Percentiles rank a stretch among this genome's conserved stretches.
Evolutionary conservation across 2,797 vertebrate genomes (phyloP).

Genomic region (Sardinella longiceps): DNA sequence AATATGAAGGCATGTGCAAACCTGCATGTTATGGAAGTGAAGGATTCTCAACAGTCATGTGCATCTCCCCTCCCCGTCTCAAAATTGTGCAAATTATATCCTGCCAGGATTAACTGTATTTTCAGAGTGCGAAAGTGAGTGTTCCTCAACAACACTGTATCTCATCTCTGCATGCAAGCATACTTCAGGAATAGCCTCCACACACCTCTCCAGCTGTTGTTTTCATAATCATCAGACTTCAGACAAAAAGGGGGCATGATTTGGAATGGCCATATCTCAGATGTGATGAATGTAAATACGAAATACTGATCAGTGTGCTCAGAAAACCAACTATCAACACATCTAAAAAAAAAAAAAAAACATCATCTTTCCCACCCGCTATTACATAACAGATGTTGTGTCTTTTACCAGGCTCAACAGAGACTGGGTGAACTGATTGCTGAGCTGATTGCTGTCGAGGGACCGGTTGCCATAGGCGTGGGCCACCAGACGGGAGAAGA

Average conservation of each 20-base stretch:
- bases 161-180: conserved; percentile 7
- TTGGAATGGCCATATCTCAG: not conserved
- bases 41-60: not conserved
- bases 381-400: not conserved
- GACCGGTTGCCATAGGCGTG: conserved; percentile 34
- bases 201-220: not conserved
- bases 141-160: not conserved
- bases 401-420: conserved; percentile 49
- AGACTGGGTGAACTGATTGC: conserved; percentile 52
- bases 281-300: not conserved
- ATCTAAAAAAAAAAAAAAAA: not conserved
- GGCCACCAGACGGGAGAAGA: conserved; percentile 11
- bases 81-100: not conserved
- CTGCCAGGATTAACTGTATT: not conserved
- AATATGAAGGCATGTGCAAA: not conserved
- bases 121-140: not conserved
- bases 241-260: conserved; percentile 15
- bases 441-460: conserved; percentile 50
- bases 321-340: not conserved
- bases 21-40: not conserved
- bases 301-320: not conserved
- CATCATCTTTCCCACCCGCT: not conserved
- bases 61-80: not conserved
- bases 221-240: not conserved
- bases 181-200: not conserved